These are phyloP conservation scores for Azorinus chamasolen DNA, from an alignment of 2,888 invertebrate species.

Conservation along the genomic window DNA sequence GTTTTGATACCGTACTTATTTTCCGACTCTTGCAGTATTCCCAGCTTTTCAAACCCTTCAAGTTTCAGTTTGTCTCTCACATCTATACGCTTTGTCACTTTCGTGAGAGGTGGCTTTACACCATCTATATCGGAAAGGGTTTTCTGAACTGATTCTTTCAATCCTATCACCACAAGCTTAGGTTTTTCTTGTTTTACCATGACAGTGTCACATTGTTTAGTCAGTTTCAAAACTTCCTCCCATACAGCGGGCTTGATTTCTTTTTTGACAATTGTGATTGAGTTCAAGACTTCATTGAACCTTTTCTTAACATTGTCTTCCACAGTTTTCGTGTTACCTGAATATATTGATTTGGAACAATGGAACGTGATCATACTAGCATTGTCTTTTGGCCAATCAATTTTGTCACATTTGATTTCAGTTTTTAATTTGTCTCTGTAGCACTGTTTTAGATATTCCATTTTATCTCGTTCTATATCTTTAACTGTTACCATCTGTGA, in stretches of 20 bases:
- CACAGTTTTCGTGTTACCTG: background rate
- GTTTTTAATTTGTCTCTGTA: constrained; percentile 11
- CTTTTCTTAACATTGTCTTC: background rate
- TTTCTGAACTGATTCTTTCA: constrained; percentile 7
- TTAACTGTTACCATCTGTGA: background rate
- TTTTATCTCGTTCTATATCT: constrained; percentile 18
- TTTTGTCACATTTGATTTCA: constrained; percentile 8
- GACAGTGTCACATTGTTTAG: constrained; percentile 1
- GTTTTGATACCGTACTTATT: background rate
- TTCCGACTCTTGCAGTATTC: background rate
- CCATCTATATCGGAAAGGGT: constrained; percentile 19
- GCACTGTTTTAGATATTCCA: constrained; percentile 23
- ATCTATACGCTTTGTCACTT: constrained; percentile 9
- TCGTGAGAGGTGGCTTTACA: constrained; percentile 32
- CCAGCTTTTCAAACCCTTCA: constrained; percentile 22
- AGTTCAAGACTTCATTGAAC: constrained; percentile 1
- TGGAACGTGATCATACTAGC: constrained; percentile 14
- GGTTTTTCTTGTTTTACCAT: constrained; percentile 10
- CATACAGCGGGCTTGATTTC: constrained; percentile 3
- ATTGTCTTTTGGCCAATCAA: constrained; percentile 11
- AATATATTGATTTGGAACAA: constrained; percentile 13
- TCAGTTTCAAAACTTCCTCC: constrained; percentile 6
- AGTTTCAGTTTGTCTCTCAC: constrained; percentile 21
- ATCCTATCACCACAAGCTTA: constrained; percentile 8
- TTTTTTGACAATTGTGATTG: constrained; percentile 17